Evolutionary conservation across 2,113 vertebrate genomes (phyloP).

Genomic region (Oreochromis niloticus): DNA sequence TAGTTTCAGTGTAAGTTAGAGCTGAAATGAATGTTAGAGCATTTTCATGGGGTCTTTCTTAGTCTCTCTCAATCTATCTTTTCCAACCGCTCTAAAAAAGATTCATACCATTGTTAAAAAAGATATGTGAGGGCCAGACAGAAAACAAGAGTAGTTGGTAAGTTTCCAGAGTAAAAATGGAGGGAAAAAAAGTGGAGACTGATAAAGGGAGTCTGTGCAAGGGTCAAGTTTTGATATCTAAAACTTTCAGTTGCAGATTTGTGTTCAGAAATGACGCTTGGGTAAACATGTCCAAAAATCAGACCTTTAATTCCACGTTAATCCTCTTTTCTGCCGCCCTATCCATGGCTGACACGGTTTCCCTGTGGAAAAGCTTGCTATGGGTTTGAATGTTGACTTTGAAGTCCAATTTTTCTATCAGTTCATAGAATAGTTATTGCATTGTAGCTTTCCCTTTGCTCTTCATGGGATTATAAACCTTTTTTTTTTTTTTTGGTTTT

Average conservation of each 20-base stretch:
- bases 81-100: background rate
- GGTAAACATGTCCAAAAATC: constrained; percentile 56
- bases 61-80: background rate
- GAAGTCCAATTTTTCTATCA: constrained; percentile 40
- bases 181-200: background rate
- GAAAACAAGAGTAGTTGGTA: background rate
- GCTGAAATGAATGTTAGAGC: background rate
- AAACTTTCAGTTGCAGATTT: constrained; percentile 55
- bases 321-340: constrained; percentile 56
- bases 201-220: background rate
- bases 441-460: constrained; percentile 2
- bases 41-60: background rate
- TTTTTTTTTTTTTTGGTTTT: background rate
- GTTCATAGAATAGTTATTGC: constrained; percentile 4
- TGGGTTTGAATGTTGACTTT: constrained; percentile 27
- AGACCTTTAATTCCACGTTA: constrained; percentile 57
- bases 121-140: background rate
- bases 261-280: constrained; percentile 22
- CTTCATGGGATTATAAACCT: constrained; percentile 20
- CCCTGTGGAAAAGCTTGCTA: constrained; percentile 19
- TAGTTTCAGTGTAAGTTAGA: background rate
- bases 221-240: constrained; percentile 17
- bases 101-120: background rate
- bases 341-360: constrained; percentile 5
- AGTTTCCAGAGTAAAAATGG: background rate